These are phyloP conservation scores for Nothoprocta perdicaria DNA, from an alignment of 2,113 vertebrate genomes.

Conservation along the genomic window DNA sequence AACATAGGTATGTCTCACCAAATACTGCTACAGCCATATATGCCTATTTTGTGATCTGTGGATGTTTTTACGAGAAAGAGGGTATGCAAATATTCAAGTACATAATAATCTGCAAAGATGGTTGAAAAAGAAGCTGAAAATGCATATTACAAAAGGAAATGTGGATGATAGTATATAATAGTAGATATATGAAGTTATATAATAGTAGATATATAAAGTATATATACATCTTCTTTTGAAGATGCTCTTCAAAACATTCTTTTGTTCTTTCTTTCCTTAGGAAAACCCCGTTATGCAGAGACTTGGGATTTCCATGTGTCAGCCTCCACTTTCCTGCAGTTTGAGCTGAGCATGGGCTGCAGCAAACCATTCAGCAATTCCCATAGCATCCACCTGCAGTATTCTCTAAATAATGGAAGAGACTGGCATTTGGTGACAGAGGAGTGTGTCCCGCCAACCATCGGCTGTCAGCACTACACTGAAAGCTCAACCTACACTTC, in stretches of 20 bases:
- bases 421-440: conserved; percentile 93
- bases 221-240: not conserved
- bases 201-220: not conserved
- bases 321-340: conserved; percentile 93
- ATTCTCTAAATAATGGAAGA: conserved; percentile 90
- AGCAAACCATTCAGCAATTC: conserved; percentile 89
- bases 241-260: too few relatives aligned
- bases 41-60: not conserved
- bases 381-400: conserved; percentile 90
- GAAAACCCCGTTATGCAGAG: conserved; percentile 94
- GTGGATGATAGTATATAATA: not conserved
- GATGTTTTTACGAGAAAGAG: not conserved
- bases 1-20: conserved; percentile 81
- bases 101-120: not conserved
- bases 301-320: conserved; percentile 98
- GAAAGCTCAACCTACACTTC: conserved; percentile 92
- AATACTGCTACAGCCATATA: not conserved
- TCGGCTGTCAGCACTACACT: conserved; percentile 91
- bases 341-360: conserved; percentile 96
- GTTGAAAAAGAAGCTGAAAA: not conserved
- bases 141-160: not conserved
- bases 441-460: conserved; percentile 95
- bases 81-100: not conserved
- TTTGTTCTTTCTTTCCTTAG: conserved; percentile 69
- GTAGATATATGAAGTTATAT: not conserved